Percentiles rank a stretch among this genome's conserved stretches.
These are phyloP conservation scores for Corythoichthys intestinalis DNA, from an alignment of 2,113 vertebrate genomes.

Conservation along the genomic window DNA sequence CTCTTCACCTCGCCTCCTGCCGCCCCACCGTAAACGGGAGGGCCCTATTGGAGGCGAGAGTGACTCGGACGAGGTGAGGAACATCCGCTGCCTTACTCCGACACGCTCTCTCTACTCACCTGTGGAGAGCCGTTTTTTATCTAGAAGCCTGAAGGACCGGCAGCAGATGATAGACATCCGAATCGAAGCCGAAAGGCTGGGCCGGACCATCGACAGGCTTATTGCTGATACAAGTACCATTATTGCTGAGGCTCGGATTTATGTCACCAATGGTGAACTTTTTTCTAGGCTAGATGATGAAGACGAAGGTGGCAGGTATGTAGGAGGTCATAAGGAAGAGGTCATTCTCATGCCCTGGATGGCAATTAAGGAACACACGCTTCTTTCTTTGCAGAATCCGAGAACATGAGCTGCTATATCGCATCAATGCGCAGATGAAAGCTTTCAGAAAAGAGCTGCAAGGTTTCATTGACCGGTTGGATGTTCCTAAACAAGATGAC, in stretches of 20 bases:
- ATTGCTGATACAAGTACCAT: slow-evolving; percentile 97
- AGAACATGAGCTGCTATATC: slow-evolving; percentile 94
- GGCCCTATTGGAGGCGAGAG: slow-evolving; percentile 95
- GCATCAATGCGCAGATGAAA: slow-evolving; percentile 98
- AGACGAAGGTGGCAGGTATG: slow-evolving; percentile 84
- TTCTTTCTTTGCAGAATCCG: slow-evolving; percentile 75
- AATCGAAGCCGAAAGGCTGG: slow-evolving; percentile 90
- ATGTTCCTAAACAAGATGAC: slow-evolving; percentile 93
- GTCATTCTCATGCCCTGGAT: too few species aligned
- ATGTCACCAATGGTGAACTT: slow-evolving; percentile 90
- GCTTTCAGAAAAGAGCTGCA: slow-evolving; percentile 96
- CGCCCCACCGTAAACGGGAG: slow-evolving; percentile 93
- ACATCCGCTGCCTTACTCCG: slow-evolving; percentile 92
- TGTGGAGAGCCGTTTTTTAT: slow-evolving; percentile 79
- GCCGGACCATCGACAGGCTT: slow-evolving; percentile 93
- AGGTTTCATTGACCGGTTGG: slow-evolving; percentile 93
- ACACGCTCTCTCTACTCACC: slow-evolving; percentile 87
- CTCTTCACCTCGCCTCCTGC: slow-evolving; percentile 74
- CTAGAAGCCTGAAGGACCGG: slow-evolving; percentile 90
- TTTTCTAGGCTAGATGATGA: slow-evolving; percentile 92
- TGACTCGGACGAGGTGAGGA: slow-evolving; percentile 93
- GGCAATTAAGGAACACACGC: background rate
- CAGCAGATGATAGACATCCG: slow-evolving; percentile 98
- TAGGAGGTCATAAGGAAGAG: background rate
- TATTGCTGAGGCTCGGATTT: slow-evolving; percentile 92